These are phyloP conservation scores for Chionomys nivalis DNA, from an alignment of 2,113 vertebrate species.

Conservation along the genomic window DNA sequence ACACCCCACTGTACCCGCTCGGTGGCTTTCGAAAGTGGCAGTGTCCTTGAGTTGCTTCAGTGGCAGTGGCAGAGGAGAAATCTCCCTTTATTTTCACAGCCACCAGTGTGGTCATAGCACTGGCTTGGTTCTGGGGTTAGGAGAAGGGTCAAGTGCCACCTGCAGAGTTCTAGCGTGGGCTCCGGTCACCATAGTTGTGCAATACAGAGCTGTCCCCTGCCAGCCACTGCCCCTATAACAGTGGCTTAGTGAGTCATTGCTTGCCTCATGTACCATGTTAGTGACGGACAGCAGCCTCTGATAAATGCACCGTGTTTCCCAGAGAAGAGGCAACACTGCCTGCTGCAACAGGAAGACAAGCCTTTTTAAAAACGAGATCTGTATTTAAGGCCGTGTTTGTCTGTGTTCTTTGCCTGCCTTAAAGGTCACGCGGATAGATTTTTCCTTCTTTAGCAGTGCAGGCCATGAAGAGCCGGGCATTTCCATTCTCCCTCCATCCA, in stretches of 20 bases:
- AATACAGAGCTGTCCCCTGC: rapidly evolving
- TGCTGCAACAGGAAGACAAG: background rate
- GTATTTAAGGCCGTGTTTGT: constrained; percentile 63
- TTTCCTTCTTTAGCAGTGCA: constrained; percentile 66
- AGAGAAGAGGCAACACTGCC: background rate
- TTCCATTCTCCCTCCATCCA: constrained; percentile 85
- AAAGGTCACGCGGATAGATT: constrained; percentile 74
- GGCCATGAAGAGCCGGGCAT: constrained; percentile 77
- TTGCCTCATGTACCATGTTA: rapidly evolving
- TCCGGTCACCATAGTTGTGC: rapidly evolving
- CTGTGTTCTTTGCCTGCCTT: constrained; percentile 28
- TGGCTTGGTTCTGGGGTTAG: background rate
- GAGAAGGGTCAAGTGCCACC: rapidly evolving
- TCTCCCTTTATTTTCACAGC: rapidly evolving
- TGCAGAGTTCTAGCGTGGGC: rapidly evolving
- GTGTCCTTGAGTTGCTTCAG: rapidly evolving
- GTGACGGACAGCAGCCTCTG: rapidly evolving
- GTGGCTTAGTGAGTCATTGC: rapidly evolving
- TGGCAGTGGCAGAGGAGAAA: background rate
- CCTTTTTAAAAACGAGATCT: constrained; percentile 42
- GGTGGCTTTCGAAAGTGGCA: background rate
- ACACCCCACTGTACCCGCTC: rapidly evolving
- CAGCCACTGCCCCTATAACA: rapidly evolving
- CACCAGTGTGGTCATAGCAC: rapidly evolving
- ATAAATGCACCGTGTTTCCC: background rate